A percentile compares a stretch with the other conserved stretches of the same genome.
These are phyloP conservation scores for Hyperoodon ampullatus DNA, from an alignment of 2,113 vertebrate genomes.

Conservation along the genomic window DNA sequence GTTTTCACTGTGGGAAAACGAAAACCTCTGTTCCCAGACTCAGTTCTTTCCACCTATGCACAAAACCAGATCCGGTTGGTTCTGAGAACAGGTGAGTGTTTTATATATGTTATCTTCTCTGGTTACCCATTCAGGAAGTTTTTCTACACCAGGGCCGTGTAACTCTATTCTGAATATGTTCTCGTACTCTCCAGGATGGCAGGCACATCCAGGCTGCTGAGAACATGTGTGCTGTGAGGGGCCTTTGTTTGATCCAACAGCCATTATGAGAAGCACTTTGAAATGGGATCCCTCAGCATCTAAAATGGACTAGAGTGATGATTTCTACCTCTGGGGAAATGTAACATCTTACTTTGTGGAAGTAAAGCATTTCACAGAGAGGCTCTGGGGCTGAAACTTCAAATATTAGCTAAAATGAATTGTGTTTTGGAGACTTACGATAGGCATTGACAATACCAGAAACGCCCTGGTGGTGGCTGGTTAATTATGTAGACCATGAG, in stretches of 20 bases:
- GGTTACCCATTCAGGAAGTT: conserved; percentile 20
- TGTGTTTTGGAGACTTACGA: not conserved
- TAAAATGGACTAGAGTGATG: not conserved
- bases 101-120: not conserved
- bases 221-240: not conserved
- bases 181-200: not conserved
- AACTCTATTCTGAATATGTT: not conserved
- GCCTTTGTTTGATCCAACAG: conserved; percentile 8
- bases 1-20: not conserved
- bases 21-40: not conserved
- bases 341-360: not conserved
- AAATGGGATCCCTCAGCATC: conserved; percentile 35
- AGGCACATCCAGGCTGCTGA: not conserved
- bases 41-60: not conserved
- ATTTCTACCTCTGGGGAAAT: conserved; percentile 3
- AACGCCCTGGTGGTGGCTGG: too few species aligned
- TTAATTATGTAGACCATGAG: not conserved
- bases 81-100: not conserved
- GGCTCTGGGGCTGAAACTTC: not conserved
- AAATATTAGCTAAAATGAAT: conserved; percentile 12
- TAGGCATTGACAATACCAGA: not conserved
- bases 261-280: conserved; percentile 19
- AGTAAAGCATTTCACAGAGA: not conserved
- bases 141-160: not conserved
- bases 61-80: not conserved